Evolutionary conservation across 2,888 invertebrate genomes (phyloP).

Genomic region (Sphinx pinastri): DNA sequence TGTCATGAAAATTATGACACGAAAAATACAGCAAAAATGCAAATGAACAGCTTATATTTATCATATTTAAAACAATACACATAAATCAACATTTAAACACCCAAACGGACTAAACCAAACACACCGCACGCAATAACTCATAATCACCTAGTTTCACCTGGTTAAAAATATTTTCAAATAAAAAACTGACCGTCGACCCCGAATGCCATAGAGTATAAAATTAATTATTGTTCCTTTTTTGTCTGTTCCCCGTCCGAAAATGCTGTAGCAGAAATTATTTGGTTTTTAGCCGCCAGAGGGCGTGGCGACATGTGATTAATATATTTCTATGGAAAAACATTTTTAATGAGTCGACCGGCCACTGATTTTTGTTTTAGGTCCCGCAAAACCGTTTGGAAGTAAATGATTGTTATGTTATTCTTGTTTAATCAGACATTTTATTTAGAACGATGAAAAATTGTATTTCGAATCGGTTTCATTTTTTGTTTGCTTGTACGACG

Average conservation of each 20-base stretch:
- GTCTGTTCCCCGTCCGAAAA: conserved; percentile 62
- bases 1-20: not conserved
- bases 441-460: conserved; percentile 15
- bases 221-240: conserved; percentile 75
- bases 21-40: not conserved
- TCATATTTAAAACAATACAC: not conserved
- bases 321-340: conserved; percentile 77
- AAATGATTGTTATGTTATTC: conserved; percentile 19
- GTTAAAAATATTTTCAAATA: conserved; percentile 55
- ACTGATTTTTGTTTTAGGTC: conserved; percentile 46
- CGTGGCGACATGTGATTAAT: conserved; percentile 77
- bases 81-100: conserved; percentile 8
- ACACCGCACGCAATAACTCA: conserved; percentile 50
- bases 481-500: not conserved
- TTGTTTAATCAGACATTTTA: conserved; percentile 11
- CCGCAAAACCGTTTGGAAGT: conserved; percentile 8
- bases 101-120: not conserved
- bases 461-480: conserved; percentile 1
- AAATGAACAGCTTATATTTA: not conserved
- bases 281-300: conserved; percentile 80
- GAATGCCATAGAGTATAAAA: conserved; percentile 70
- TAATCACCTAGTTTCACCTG: conserved; percentile 53
- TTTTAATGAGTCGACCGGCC: conserved; percentile 68
- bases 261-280: conserved; percentile 80
- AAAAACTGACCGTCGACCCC: conserved; percentile 48